phyloP scores from a whole-genome alignment of 1,140 invertebrate genomes.

The Dolichoris vasculosae region DNA sequence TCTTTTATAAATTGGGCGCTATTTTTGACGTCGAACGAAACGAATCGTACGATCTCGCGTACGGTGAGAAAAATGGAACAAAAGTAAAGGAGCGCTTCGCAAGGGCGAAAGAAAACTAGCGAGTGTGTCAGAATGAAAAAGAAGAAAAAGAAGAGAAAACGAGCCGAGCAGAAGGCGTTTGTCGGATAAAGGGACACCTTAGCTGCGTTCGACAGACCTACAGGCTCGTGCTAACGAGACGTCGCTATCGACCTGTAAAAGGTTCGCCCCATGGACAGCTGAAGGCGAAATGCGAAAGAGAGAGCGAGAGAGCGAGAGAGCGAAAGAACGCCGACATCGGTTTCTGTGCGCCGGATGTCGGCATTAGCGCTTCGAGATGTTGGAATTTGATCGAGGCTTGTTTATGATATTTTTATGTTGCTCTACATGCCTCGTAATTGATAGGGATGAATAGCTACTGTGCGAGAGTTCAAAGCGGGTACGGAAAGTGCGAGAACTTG shows the following conservation, averaged over 20 bases:
- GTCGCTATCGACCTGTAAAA: slow-evolving; percentile 48
- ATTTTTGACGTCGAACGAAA: neutral
- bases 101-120: neutral
- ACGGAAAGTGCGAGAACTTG: neutral
- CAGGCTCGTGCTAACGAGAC: slow-evolving; percentile 55
- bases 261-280: slow-evolving; percentile 39
- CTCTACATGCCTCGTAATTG: slow-evolving; percentile 49
- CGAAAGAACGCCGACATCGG: neutral
- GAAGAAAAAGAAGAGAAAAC: neutral
- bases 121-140: neutral
- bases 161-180: slow-evolving; percentile 21
- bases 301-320: neutral
- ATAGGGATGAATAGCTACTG: slow-evolving; percentile 44
- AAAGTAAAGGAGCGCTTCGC: neutral
- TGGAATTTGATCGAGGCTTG: slow-evolving; percentile 52
- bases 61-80: neutral
- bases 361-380: slow-evolving; percentile 50
- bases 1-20: neutral
- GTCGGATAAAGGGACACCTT: slow-evolving; percentile 46
- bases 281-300: slow-evolving; percentile 18
- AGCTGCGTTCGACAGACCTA: slow-evolving; percentile 45
- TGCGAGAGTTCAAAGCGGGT: neutral
- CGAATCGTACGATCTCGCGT: neutral
- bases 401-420: slow-evolving; percentile 52
- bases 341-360: slow-evolving; percentile 5